Evolutionary conservation across 2,888 invertebrate genomes (phyloP).

Genomic region (Macrophya alboannulata): DNA sequence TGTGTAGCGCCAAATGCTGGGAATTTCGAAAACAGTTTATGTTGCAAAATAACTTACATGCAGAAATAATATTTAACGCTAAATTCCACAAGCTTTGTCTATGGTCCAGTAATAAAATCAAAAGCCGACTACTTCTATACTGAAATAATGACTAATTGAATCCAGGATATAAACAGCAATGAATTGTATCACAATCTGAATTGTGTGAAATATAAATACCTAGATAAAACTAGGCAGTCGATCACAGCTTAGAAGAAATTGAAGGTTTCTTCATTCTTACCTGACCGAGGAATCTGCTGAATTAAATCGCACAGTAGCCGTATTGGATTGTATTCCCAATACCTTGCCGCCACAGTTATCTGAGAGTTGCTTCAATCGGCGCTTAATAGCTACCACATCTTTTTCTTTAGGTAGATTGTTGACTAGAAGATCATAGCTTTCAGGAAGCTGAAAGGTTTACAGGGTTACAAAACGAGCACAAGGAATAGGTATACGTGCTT

Average conservation of each 20-base stretch:
- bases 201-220: not conserved
- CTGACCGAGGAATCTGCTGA: slow-evolving; percentile 87
- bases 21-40: not conserved
- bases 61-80: not conserved
- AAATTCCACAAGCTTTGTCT: not conserved
- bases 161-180: not conserved
- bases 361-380: slow-evolving; percentile 86
- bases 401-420: slow-evolving; percentile 86
- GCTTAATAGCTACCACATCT: slow-evolving; percentile 79
- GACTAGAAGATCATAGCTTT: slow-evolving; percentile 85
- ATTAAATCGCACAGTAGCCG: slow-evolving; percentile 87
- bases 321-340: slow-evolving; percentile 83
- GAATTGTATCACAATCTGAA: not conserved
- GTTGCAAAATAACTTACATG: not conserved
- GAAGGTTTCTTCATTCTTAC: slow-evolving; percentile 78
- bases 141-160: not conserved
- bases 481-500: not conserved
- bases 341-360: slow-evolving; percentile 93
- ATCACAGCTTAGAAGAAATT: not conserved
- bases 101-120: not conserved
- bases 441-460: slow-evolving; percentile 69
- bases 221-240: not conserved
- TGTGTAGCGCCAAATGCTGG: not conserved
- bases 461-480: slow-evolving; percentile 50
- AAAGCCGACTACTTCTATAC: not conserved